Conservation (phyloP, 2,888 invertebrate genomes). For the Clivina fossor region DNA sequence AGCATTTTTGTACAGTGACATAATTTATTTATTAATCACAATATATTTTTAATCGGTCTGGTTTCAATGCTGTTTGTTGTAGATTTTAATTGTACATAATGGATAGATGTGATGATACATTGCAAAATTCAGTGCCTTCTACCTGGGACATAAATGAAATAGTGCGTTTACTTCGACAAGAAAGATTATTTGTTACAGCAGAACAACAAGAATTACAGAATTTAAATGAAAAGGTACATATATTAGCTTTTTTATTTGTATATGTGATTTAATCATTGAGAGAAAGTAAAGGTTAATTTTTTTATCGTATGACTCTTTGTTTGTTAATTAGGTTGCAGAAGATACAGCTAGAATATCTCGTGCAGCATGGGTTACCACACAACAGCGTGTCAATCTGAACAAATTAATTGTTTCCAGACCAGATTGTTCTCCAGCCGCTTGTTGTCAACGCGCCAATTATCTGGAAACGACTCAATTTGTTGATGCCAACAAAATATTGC, state of each 20-base stretch:
- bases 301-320: slow-evolving; percentile 50
- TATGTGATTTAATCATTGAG: slow-evolving; percentile 4
- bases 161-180: slow-evolving; percentile 73
- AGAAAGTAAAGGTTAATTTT: slow-evolving; percentile 9
- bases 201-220: slow-evolving; percentile 81
- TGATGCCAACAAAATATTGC: slow-evolving; percentile 80
- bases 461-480: slow-evolving; percentile 68
- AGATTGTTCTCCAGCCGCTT: slow-evolving; percentile 74
- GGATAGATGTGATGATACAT: slow-evolving; percentile 31
- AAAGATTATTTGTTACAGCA: slow-evolving; percentile 82
- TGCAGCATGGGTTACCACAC: slow-evolving; percentile 84
- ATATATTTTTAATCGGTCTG: not conserved
- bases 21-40: slow-evolving; percentile 25
- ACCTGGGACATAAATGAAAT: slow-evolving; percentile 62
- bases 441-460: slow-evolving; percentile 70
- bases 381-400: slow-evolving; percentile 80
- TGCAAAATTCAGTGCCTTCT: slow-evolving; percentile 33
- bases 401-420: slow-evolving; percentile 73
- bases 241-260: slow-evolving; percentile 2
- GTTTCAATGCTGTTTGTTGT: not conserved
- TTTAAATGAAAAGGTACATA: slow-evolving; percentile 70
- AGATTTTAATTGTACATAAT: slow-evolving; percentile 24
- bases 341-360: slow-evolving; percentile 65
- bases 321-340: slow-evolving; percentile 40
- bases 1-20: slow-evolving; percentile 32